These are phyloP conservation scores for Drosophila parvula DNA, from an alignment of 1,140 invertebrate species.

Conservation along the genomic window DNA sequence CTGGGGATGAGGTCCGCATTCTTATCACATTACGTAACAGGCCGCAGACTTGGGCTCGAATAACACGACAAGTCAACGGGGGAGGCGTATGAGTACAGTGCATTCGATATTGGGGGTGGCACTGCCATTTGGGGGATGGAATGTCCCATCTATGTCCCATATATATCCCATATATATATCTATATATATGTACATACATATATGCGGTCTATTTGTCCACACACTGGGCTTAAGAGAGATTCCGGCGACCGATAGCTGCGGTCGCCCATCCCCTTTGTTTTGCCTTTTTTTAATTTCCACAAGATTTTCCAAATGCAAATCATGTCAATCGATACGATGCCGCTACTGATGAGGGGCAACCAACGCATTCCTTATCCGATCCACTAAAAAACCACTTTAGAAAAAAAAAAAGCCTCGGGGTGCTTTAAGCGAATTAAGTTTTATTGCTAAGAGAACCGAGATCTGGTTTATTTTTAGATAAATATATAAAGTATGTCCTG, in stretches of 20 bases:
- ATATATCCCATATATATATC: not conserved
- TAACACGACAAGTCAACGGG: conserved; percentile 40
- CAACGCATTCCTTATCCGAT: conserved; percentile 25
- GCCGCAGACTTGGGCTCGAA: conserved; percentile 75
- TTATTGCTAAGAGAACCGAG: not conserved
- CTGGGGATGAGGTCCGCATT: conserved; percentile 47
- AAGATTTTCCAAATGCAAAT: conserved; percentile 72
- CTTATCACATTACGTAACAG: conserved; percentile 80
- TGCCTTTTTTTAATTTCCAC: conserved; percentile 58
- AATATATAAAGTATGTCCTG: not conserved
- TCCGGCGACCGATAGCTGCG: conserved; percentile 46
- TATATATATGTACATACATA: conserved; percentile 10
- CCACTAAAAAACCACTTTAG: conserved; percentile 13
- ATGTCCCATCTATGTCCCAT: conserved; percentile 18
- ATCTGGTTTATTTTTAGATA: not conserved
- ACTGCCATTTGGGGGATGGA: conserved; percentile 10
- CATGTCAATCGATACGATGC: conserved; percentile 24
- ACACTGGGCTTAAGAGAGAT: conserved; percentile 44
- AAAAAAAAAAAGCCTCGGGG: not conserved
- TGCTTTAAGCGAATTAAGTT: conserved; percentile 15
- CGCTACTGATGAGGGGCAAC: conserved; percentile 8
- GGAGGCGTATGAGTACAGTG: conserved; percentile 5
- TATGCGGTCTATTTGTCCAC: conserved; percentile 22
- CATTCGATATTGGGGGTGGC: conserved; percentile 27
- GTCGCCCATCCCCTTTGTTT: conserved; percentile 49